Evolutionary conservation across 2,113 vertebrate genomes (phyloP).

Genomic region (Hystrix cristata): DNA sequence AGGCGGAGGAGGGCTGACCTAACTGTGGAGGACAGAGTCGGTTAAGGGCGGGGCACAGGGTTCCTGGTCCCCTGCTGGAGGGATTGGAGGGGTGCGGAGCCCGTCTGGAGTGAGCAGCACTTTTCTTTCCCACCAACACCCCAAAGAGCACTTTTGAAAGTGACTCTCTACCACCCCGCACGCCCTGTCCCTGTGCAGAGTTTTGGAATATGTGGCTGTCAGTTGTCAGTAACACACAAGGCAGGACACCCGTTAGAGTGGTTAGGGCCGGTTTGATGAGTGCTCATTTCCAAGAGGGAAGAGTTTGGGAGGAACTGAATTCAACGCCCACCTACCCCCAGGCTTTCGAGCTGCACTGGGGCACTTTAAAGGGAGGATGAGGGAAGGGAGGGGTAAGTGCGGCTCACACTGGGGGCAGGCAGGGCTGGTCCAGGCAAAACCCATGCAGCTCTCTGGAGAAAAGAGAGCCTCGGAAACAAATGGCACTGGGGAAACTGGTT

Average conservation of each 20-base stretch:
- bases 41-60: not conserved
- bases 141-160: not conserved
- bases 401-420: not conserved
- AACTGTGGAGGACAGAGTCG: not conserved
- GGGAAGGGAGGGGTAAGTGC: not conserved
- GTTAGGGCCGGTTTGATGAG: not conserved
- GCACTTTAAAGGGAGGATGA: not conserved
- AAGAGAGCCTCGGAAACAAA: not conserved
- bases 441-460: not conserved
- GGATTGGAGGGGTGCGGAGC: too few relatives aligned
- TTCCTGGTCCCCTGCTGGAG: too few relatives aligned
- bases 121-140: not conserved
- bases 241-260: not conserved
- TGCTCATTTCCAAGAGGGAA: not conserved
- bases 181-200: too few relatives aligned
- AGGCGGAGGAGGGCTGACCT: accelerated
- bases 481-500: not conserved
- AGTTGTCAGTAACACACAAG: not conserved
- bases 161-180: not conserved
- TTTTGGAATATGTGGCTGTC: not conserved
- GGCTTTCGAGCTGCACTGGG: not conserved
- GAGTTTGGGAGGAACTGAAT: not conserved
- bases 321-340: not conserved
- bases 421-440: too few relatives aligned
- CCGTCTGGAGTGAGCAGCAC: not conserved